These are phyloP conservation scores for Dasypogon diadema DNA, from an alignment of 2,888 invertebrate species.

Conservation along the genomic window DNA sequence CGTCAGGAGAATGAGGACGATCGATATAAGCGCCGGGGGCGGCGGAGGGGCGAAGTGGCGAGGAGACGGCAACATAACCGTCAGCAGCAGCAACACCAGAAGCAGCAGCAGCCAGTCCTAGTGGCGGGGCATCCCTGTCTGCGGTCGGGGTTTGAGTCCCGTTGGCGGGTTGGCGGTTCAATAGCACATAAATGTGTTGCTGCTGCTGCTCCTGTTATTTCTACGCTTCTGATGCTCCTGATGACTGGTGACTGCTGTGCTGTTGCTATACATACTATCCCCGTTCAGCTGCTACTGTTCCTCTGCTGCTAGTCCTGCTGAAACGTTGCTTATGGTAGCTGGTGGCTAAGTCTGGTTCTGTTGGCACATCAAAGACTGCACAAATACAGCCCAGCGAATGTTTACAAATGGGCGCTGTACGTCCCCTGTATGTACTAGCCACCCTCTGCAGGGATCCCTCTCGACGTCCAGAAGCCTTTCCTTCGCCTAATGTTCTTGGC, in stretches of 20 bases:
- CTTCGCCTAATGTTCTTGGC: neutral
- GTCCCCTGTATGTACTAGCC: neutral
- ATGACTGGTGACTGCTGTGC: slow-evolving; percentile 29
- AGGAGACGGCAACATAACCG: slow-evolving; percentile 36
- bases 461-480: neutral
- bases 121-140: neutral
- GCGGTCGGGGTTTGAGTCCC: neutral
- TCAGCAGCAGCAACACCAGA: slow-evolving; percentile 22
- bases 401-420: slow-evolving; percentile 34
- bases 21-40: slow-evolving; percentile 51
- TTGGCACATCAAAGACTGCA: slow-evolving; percentile 26
- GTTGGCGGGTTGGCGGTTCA: slow-evolving; percentile 11
- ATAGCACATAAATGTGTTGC: slow-evolving; percentile 30
- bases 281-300: slow-evolving; percentile 4
- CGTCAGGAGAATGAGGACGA: slow-evolving; percentile 51
- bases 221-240: slow-evolving; percentile 11
- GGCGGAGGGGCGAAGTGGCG: too few species aligned
- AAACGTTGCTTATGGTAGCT: slow-evolving; percentile 32
- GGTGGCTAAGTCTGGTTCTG: neutral
- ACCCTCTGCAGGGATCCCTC: too few species aligned
- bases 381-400: slow-evolving; percentile 21
- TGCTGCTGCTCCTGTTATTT: slow-evolving; percentile 15
- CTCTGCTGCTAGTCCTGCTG: slow-evolving; percentile 30
- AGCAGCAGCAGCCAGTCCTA: neutral
- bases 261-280: slow-evolving; percentile 43